Evolutionary conservation across 2,797 vertebrate genomes (phyloP).

Genomic region (Hozukius guyotensis): DNA sequence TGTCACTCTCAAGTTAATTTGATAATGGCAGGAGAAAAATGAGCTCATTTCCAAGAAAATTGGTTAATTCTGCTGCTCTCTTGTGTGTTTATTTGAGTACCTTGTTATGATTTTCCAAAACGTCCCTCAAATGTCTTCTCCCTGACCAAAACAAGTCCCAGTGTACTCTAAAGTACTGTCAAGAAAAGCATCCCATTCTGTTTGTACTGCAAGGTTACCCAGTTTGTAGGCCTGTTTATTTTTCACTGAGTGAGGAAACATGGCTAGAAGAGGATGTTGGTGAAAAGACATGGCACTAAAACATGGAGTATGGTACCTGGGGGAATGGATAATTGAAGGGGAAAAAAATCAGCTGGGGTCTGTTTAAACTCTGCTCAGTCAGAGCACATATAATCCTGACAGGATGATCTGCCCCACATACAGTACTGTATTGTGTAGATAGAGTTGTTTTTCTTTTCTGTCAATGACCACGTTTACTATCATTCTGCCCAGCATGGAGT

Average conservation of each 20-base stretch:
- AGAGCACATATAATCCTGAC: constrained; percentile 46
- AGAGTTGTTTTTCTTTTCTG: constrained; percentile 35
- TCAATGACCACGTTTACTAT: constrained; percentile 40
- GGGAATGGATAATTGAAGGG: constrained; percentile 18
- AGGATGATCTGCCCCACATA: constrained; percentile 40
- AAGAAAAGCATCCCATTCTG: constrained; percentile 1
- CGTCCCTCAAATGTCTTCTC: background rate
- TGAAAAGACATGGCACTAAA: constrained; percentile 15
- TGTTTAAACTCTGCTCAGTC: constrained; percentile 53
- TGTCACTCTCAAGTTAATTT: constrained; percentile 15
- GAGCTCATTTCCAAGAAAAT: background rate
- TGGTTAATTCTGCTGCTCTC: background rate
- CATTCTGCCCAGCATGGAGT: constrained; percentile 18
- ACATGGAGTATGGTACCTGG: constrained; percentile 28
- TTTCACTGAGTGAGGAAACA: constrained; percentile 20
- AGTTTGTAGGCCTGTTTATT: constrained; percentile 33
- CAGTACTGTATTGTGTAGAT: constrained; percentile 38
- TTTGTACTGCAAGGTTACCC: constrained; percentile 19
- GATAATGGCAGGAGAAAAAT: constrained; percentile 19
- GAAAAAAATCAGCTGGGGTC: constrained; percentile 37
- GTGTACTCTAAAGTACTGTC: background rate
- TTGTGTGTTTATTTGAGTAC: background rate
- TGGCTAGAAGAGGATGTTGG: constrained; percentile 15
- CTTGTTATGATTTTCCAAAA: constrained; percentile 12
- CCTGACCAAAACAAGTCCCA: background rate